Percentiles rank a stretch among this genome's conserved stretches.
Evolutionary conservation across 1,140 invertebrate species (phyloP).

Genomic region (Caenorhabditis latens): DNA sequence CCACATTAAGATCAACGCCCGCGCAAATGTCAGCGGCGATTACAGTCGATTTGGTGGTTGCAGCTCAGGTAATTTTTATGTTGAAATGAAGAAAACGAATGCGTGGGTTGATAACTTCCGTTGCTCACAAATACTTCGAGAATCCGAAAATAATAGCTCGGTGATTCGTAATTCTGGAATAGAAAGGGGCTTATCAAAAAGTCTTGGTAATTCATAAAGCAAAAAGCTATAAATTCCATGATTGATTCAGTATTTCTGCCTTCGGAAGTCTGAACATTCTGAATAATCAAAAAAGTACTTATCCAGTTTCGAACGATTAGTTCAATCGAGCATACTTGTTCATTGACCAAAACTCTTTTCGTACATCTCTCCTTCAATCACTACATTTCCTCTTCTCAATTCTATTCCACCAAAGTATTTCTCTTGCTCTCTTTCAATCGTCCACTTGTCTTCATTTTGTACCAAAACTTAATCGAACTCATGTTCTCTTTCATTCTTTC

Average conservation of each 20-base stretch:
- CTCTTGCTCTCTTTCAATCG: background rate
- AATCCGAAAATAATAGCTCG: too few species aligned
- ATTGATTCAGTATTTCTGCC: too few species aligned
- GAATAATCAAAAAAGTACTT: conserved; percentile 16
- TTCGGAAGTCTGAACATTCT: background rate
- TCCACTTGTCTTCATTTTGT: background rate
- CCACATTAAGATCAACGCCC: conserved; percentile 71
- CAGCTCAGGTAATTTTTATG: conserved; percentile 52
- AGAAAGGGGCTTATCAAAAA: background rate
- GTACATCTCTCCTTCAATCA: background rate
- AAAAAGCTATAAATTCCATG: background rate
- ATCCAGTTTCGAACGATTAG: background rate
- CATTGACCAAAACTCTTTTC: background rate
- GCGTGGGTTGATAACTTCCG: background rate
- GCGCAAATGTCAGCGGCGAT: conserved; percentile 73
- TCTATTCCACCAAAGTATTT: background rate
- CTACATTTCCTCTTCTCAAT: background rate
- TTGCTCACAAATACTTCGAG: background rate
- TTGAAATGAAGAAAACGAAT: background rate
- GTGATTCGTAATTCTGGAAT: background rate
- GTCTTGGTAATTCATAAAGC: background rate
- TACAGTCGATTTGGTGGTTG: conserved; percentile 62
- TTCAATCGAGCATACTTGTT: background rate
- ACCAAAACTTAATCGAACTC: conserved; percentile 41
- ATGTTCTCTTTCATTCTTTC: background rate